Evolutionary conservation across 2,797 vertebrate genomes (phyloP).

Genomic region (Discoglossus pictus): DNA sequence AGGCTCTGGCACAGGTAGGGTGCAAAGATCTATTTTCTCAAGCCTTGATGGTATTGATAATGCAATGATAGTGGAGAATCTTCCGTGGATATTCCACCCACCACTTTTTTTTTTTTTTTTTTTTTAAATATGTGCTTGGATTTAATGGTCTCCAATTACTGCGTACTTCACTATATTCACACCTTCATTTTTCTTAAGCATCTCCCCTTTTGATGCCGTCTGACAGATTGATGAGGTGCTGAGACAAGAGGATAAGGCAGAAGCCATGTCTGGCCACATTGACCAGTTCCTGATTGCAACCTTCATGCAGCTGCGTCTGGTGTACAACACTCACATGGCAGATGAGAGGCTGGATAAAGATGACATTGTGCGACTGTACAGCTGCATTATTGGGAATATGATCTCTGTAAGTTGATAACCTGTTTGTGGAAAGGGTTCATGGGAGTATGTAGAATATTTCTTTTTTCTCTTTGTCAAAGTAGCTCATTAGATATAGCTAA

Average conservation of each 20-base stretch:
- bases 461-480: too few species aligned
- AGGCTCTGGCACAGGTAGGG: slow-evolving; percentile 92
- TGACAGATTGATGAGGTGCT: slow-evolving; percentile 95
- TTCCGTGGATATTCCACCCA: too few species aligned
- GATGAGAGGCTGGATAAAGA: slow-evolving; percentile 92
- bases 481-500: too few species aligned
- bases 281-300: slow-evolving; percentile 98
- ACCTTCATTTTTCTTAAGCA: too few species aligned
- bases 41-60: too few species aligned
- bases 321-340: slow-evolving; percentile 95
- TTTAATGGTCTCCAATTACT: too few species aligned
- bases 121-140: too few species aligned
- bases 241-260: slow-evolving; percentile 92
- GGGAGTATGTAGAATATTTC: too few species aligned
- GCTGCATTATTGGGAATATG: slow-evolving; percentile 98
- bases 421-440: not conserved
- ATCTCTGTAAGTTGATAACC: slow-evolving; percentile 83
- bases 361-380: slow-evolving; percentile 94
- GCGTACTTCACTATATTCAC: too few species aligned
- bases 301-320: slow-evolving; percentile 95
- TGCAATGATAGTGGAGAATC: too few species aligned
- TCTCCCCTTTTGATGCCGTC: slow-evolving; percentile 37
- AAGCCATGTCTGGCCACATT: slow-evolving; percentile 97
- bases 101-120: not conserved
- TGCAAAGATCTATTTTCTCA: not conserved